phyloP scores from a whole-genome alignment of 2,113 vertebrate genomes.

The Dryoscopus gambensis region DNA sequence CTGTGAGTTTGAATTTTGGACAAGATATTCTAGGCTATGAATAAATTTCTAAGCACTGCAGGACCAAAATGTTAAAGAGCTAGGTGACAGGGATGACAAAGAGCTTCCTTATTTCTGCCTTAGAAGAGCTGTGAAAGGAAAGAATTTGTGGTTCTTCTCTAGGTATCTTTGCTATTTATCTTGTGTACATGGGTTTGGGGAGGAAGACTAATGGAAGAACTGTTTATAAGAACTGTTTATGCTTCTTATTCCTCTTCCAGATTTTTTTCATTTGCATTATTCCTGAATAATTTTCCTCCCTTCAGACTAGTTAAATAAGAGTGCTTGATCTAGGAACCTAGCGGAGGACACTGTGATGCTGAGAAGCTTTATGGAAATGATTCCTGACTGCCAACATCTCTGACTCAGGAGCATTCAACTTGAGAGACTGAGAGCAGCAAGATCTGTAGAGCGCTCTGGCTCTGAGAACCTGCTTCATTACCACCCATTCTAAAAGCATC shows the following conservation, averaged over 20 bases:
- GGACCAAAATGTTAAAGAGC: constrained; percentile 39
- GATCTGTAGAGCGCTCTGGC: rapidly evolving
- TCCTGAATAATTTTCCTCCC: not conserved
- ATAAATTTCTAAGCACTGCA: constrained; percentile 60
- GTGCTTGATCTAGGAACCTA: not conserved
- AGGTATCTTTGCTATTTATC: not conserved
- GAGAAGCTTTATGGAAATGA: not conserved
- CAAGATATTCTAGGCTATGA: constrained; percentile 55
- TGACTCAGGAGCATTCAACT: not conserved
- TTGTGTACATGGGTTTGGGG: not conserved
- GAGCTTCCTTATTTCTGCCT: not conserved
- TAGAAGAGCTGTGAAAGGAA: not conserved
- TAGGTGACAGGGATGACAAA: not conserved
- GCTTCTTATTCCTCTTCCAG: not conserved
- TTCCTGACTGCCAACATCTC: not conserved
- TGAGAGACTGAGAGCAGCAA: not conserved
- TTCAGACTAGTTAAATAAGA: not conserved
- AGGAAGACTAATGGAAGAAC: not conserved
- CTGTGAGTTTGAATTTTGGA: constrained; percentile 38
- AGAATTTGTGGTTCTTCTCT: not conserved
- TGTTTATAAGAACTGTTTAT: not conserved
- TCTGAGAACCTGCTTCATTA: not conserved
- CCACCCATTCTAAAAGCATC: not conserved
- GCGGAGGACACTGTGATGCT: not conserved
- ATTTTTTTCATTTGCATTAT: not conserved